Evolutionary conservation across 1,140 invertebrate genomes (phyloP), one percentile per base, ranked within the genome.

Genomic region (Cyclina sinensis): DNA sequence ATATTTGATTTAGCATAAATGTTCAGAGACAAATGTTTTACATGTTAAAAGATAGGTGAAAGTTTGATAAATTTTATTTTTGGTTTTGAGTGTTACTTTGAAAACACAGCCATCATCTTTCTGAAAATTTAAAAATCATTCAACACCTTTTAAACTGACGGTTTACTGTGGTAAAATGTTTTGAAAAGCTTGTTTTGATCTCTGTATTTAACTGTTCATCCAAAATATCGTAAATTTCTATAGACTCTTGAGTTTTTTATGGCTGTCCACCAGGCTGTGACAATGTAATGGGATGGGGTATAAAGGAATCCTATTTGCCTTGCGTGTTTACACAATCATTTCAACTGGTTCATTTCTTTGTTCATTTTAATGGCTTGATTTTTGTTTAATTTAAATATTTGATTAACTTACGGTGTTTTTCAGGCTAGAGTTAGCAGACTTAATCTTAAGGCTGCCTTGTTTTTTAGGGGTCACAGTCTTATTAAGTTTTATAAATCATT

Each of bases 251-350:
- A 18, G 35, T 39, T 70, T 70, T 70, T 70, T 70, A 70, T 70
- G 65, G 7, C 65, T 70, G 35, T 70, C 65, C 35, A 70, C 32
- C 65, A 21, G 65, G 11, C 11, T 70, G 65, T 37, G 32, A 70
- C 65, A 70, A 9, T 70, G 27, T 70, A 70, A 70, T 70, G 65
- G 11, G 65, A 70, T 70, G 65, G 65, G 14, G 65, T 70, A 70
- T 70, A 70, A 39, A 70, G 65, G 65, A 70, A 39, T 70, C 32
- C 32, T 37, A 70, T 37, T 70, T 70, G 65, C 65, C 12, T 30
- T 35, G 21, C 21, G 65, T 70, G 65, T 70, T 70, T 70, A 70
- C 65, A 70, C 65, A 70, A 70, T 2, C 35, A 27, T 2, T 70
- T 62, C 7, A 39, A 70, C 24, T 37, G 14, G 65, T 39, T 70